Evolutionary conservation across 92 coral and sea anemone genomes (phyloP), one percentile per base, ranked within the genome.

Genomic region (Porites rus): DNA sequence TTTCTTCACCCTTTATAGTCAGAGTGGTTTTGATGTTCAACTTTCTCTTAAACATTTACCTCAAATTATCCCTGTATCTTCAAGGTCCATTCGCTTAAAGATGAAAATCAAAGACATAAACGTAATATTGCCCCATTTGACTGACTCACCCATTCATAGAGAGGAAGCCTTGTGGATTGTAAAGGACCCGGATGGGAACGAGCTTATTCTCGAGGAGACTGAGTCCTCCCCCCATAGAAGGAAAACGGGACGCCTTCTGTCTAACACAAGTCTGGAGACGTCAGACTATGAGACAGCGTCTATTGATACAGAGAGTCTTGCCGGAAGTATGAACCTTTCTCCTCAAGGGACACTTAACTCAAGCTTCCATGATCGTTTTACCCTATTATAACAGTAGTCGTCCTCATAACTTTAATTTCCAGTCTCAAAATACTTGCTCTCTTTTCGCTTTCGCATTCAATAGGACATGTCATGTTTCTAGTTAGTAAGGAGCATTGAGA

Each of bases 111-210:
- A 80, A 77, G 91, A 87, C 76, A 90, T 90, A n/a, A 82, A 75
- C 28, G 74, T 87, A 11, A 10, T 97, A 20, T 63, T 93, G 54
- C 90, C 95, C 76, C 86, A 88, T 84, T 88, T 95, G 80, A 86
- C 75, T 20, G 90, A 86, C 0, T 84, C 90, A 78, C 96, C 92
- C 5, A 64, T 91, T 77, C 94, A 88, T 18, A 84, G 79, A 66
- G 94, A 80, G 71, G 91, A 69, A 65, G 69, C 90, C 22, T 10
- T 88, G 73, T 94, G 98, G 98, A 65, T 90, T 21, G 92, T 91
- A 1, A 82, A 78, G 72, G 99, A 97, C 72, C 99, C 99, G 14
- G 99, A 97, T 85, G 98, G 99, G 65, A 97, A 97, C 79, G 79
- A 79, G 64, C 86, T 97, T 60, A 75, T 95, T 6, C 82, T 97